Conservation (phyloP, 2,113 vertebrate species). For the Leucosticte australis region DNA sequence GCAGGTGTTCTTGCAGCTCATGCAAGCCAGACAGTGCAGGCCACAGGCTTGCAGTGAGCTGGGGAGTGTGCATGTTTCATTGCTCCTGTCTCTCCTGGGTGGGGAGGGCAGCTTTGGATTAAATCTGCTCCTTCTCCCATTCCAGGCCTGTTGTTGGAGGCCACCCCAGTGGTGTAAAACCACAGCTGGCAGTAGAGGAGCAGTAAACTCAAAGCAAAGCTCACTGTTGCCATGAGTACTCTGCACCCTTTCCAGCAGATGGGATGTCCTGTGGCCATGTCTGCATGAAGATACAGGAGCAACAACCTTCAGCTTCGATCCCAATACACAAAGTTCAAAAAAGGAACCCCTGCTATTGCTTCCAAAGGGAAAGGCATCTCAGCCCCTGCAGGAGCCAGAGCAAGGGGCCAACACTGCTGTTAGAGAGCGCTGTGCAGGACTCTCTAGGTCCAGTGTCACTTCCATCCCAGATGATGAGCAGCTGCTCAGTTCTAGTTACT, state of each 20-base stretch:
- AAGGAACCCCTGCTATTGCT: neutral
- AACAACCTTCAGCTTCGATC: neutral
- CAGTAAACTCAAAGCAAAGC: neutral
- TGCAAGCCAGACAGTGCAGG: neutral
- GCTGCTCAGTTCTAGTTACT: neutral
- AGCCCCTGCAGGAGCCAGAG: accelerated
- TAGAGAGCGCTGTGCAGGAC: neutral
- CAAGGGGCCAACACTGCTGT: neutral
- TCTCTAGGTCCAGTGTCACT: neutral
- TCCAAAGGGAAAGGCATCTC: neutral
- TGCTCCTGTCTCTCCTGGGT: neutral
- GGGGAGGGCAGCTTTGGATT: neutral
- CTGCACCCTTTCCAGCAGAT: neutral
- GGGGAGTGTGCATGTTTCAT: accelerated
- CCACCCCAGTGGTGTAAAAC: accelerated
- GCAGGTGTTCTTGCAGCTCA: neutral
- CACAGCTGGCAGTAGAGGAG: neutral
- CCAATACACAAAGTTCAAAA: neutral
- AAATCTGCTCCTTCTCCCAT: neutral
- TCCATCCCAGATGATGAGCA: neutral
- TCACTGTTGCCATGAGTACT: too few relatives aligned
- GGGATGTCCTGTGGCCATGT: neutral
- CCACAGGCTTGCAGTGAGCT: neutral
- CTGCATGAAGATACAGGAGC: neutral
- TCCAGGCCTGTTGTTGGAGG: neutral